Percentiles rank a stretch among this genome's conserved stretches.
Evolutionary conservation across 2,888 invertebrate genomes (phyloP).

Genomic region (Stegana nigrithorax): DNA sequence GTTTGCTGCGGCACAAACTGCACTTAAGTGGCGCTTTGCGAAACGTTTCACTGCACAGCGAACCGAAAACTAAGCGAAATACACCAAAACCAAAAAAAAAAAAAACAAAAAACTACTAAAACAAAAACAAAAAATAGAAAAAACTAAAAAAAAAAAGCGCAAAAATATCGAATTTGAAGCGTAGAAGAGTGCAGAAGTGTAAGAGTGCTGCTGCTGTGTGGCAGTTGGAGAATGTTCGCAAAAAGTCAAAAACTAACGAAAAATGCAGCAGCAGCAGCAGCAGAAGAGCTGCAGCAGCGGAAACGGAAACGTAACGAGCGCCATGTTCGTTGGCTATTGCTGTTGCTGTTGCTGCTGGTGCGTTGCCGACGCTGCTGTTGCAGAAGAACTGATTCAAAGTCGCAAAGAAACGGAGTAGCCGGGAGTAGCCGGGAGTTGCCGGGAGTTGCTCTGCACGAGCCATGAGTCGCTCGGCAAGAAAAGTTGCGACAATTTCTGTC

Average conservation of each 20-base stretch:
- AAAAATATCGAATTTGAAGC: no score
- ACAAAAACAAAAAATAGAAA: background rate
- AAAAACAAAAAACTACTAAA: background rate
- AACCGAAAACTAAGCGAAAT: no score
- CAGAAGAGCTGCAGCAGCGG: background rate
- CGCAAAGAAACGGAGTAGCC: conserved; percentile 13
- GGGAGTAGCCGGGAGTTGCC: conserved; percentile 19
- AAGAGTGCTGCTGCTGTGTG: no score
- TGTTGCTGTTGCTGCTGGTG: background rate
- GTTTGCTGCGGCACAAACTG: conserved; percentile 39
- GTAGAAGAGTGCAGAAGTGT: no score
- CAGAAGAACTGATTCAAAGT: conserved; percentile 43
- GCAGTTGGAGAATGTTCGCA: conserved; percentile 1
- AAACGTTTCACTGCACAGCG: conserved; percentile 49
- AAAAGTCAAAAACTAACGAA: conserved; percentile 30
- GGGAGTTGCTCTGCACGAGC: background rate
- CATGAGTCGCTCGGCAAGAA: background rate
- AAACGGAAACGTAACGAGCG: background rate
- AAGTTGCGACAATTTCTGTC: conserved; percentile 44
- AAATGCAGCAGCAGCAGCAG: background rate
- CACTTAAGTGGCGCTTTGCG: conserved; percentile 58
- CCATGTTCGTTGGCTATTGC: background rate
- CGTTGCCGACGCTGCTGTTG: background rate
- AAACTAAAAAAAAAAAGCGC: background rate
- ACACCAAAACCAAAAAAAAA: conserved; percentile 4